Conservation (phyloP, 2,888 invertebrate genomes). For the Lycophotia porphyrea region DNA sequence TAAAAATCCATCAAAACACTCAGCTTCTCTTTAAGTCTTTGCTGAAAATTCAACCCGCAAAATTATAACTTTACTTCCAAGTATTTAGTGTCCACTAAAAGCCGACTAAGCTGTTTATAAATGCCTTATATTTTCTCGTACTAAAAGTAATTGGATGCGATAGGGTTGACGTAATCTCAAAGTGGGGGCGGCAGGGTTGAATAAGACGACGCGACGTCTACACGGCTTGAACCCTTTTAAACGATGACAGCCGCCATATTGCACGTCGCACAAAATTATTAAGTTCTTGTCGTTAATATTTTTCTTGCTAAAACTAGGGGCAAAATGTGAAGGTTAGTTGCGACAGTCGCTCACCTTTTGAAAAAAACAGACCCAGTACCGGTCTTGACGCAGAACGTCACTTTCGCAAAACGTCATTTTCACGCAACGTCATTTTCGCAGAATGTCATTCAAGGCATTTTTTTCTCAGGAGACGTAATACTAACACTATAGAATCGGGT, state of each 20-base stretch:
- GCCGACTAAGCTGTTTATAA: slow-evolving; percentile 6
- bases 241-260: slow-evolving; percentile 35
- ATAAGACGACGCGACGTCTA: slow-evolving; percentile 22
- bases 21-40: background rate
- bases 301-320: slow-evolving; percentile 7
- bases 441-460: too few relatives aligned
- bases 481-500: too few relatives aligned
- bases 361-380: too few relatives aligned
- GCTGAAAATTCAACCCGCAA: background rate
- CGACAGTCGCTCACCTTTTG: background rate
- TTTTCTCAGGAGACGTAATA: too few relatives aligned
- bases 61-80: background rate
- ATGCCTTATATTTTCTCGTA: slow-evolving; percentile 12
- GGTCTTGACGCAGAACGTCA: too few relatives aligned
- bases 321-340: background rate
- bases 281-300: background rate
- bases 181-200: slow-evolving; percentile 15
- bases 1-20: background rate
- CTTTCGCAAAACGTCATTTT: too few relatives aligned
- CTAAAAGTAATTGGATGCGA: slow-evolving; percentile 29
- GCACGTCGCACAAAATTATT: slow-evolving; percentile 22
- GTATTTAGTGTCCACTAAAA: slow-evolving; percentile 1
- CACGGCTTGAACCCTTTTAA: slow-evolving; percentile 43
- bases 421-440: too few relatives aligned
- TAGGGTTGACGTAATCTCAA: slow-evolving; percentile 25